Evolutionary conservation across 1,140 invertebrate species (phyloP), one percentile per base, ranked within the genome.

Genomic region (Laupala kohalensis): DNA sequence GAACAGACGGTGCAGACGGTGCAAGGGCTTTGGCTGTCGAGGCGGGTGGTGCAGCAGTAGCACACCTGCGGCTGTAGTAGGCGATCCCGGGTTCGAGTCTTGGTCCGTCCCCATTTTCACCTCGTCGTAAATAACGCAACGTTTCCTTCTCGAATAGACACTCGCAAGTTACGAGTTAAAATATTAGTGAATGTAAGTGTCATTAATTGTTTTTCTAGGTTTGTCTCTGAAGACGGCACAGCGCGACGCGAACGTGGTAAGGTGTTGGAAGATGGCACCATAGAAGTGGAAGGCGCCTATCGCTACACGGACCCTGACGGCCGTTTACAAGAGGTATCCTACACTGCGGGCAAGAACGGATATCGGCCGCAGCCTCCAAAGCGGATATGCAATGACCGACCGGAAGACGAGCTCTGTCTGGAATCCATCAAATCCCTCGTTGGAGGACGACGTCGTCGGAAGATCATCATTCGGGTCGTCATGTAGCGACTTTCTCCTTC

Each of bases 261-360:
- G 4, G 37, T 53, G 37, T 4, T 53, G 37, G 37, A 53, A 19
- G 37, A 53, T 19, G 37, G 37, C 37, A 13, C 37, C 37, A 53
- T 53, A 9, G 37, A 53, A 19, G 37, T 53, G 37, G 37, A 53
- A 19, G 76, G 76, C 29, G 70, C 68, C 19, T 76, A 74, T 67
- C 72, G 72, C 25, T 77, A 75, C 73, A 66, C 71, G 25, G 76
- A 76, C 69, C 62, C 73, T 19, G 66, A 77, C 27, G 76, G 76
- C 27, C 67, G 74, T 25, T 13, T 73, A 0, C 73, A 73, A 23
- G 74, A 63, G 65, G 71, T 76, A 6, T 26, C 71, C 24, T 77
- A 75, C 67, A 73, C 74, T 5, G 74, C 76, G 27, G 76, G 74
- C 29, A 53, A 72, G 6, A 62, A 75, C 30, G 76, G 76, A 29